Evolutionary conservation across 2,888 invertebrate genomes (phyloP).

Genomic region (Lycocerus yunnanus): DNA sequence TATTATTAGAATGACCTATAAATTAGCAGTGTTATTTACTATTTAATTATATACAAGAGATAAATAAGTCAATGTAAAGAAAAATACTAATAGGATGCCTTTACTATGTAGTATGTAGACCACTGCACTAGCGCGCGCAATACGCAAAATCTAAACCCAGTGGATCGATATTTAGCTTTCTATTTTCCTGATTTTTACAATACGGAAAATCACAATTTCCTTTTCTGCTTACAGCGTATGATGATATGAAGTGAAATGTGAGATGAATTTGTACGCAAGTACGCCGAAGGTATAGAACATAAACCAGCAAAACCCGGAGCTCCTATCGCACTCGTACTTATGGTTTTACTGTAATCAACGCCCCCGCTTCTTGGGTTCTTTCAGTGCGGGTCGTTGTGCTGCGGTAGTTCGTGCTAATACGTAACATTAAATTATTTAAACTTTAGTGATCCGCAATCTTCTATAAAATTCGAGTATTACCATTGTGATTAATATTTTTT

Average conservation of each 20-base stretch:
- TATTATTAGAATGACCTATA: background rate
- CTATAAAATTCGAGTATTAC: background rate
- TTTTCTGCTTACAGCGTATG: background rate
- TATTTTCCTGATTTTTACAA: conserved; percentile 20
- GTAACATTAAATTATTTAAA: conserved; percentile 26
- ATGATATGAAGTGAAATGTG: conserved; percentile 13
- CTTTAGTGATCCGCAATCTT: conserved; percentile 15
- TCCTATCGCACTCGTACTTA: conserved; percentile 37
- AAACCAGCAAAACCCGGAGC: conserved; percentile 37
- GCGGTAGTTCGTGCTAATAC: conserved; percentile 38
- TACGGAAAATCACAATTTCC: conserved; percentile 13
- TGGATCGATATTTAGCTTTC: conserved; percentile 36
- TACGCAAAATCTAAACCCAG: conserved; percentile 38
- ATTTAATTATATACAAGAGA: background rate
- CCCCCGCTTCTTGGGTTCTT: conserved; percentile 29
- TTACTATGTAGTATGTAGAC: conserved; percentile 25
- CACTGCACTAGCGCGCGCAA: conserved; percentile 34
- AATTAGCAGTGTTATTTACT: no score
- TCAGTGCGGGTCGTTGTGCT: conserved; percentile 35
- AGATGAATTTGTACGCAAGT: conserved; percentile 19
- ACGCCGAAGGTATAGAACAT: conserved; percentile 1
- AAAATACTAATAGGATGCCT: conserved; percentile 14
- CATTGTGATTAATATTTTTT: background rate
- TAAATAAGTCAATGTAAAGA: background rate
- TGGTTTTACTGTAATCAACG: conserved; percentile 36